Base-by-base conservation (phyloP, 2,113 vertebrate genomes). In the Zosterops lateralis region DNA sequence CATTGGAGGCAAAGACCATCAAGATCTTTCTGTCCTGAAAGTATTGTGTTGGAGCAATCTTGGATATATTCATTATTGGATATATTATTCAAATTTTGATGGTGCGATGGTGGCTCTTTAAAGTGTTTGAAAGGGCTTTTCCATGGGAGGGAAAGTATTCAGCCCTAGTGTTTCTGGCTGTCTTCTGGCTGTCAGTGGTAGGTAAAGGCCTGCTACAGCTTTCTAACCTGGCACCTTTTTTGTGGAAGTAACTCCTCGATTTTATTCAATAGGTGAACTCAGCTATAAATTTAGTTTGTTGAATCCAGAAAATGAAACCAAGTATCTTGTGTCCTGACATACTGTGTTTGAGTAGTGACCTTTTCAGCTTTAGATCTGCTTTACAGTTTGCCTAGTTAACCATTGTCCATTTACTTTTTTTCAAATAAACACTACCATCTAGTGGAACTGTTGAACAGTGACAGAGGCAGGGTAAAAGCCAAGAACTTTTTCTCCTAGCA, bases 361-460 rank as follows among this genome's bases (percentile, higher is more conserved):
- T 38, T 68, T 48, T 58, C 9, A 48, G 29, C 22, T 48, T 57
- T 20, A 28, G 14, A 38, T 38, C 17, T 26, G 50, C n/a, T 10
- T 10, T 45, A 25, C 2, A 17, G 9, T 16, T 12, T 47, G 17
- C 28, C 57, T 26, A 12, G 42, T 26, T 32, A 80, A 17, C 10
- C 11, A 9, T 3, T 19, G 28, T 32, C 18, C 53, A 11, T 48
- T 48, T 57, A 9, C 17, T 20, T 19, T 20, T 47, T 40, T 40
- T 14, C 53, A 40, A 81, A 40, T 68, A 48, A n/a, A 48, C 29
- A n/a, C 12, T 3, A 1, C 44, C 14, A 14, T 67, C 42, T n/a
- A 38, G 28, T 26, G 42, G 14, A 21, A 57, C 42, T 38, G 28
- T 17, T 48, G 42, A 57, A 40, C 1, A 1, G 22, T 0, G 2